These are phyloP conservation scores for Gonioctena quinquepunctata DNA, from an alignment of 1,140 invertebrate genomes.

Conservation along the genomic window DNA sequence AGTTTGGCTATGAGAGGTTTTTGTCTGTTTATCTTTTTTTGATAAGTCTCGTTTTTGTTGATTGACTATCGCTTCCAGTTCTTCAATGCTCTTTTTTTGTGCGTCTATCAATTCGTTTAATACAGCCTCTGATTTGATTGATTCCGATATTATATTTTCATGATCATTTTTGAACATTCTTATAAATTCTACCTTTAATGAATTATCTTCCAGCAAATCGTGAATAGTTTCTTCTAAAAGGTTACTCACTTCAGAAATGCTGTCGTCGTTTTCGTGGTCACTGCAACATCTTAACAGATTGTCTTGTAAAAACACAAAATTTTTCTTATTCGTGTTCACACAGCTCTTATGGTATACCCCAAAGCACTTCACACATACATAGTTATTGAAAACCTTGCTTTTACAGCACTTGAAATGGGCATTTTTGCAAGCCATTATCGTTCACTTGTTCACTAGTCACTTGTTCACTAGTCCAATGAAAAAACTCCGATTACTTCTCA, in stretches of 20 bases:
- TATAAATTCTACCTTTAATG: not conserved
- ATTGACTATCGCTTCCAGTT: not conserved
- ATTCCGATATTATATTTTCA: not conserved
- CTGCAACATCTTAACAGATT: not conserved
- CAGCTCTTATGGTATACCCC: not conserved
- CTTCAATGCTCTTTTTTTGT: not conserved
- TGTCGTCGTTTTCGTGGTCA: not conserved
- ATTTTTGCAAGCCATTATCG: not conserved
- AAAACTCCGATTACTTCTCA: too few relatives aligned
- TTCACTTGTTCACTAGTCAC: too few relatives aligned
- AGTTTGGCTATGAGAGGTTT: not conserved
- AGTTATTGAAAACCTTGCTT: not conserved
- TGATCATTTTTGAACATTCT: not conserved
- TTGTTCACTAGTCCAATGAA: too few relatives aligned
- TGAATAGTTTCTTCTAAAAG: slow-evolving; percentile 2
- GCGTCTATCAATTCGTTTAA: not conserved
- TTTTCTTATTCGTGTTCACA: not conserved
- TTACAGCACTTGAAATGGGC: not conserved
- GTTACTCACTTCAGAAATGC: not conserved
- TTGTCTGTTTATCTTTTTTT: not conserved
- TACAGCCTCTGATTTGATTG: not conserved
- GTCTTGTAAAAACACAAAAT: not conserved
- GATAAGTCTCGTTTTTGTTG: not conserved
- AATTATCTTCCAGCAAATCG: not conserved
- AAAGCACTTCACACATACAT: not conserved